phyloP scores from a whole-genome alignment of 2,797 vertebrate genomes.

The Squalus acanthias region DNA sequence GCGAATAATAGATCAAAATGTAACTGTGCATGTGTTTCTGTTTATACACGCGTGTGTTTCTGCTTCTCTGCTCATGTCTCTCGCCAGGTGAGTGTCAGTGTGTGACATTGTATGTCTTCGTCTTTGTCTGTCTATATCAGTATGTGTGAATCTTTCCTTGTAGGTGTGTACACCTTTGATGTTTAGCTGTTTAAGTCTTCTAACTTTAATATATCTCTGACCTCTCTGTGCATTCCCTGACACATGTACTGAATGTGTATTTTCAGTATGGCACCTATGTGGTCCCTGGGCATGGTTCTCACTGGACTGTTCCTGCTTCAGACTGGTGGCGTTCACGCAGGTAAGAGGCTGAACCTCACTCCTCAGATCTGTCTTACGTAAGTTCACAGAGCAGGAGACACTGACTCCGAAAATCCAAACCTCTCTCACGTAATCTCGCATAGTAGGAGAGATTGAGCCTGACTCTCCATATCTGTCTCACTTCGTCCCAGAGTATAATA shows the following conservation, averaged over 20 bases:
- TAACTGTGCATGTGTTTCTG: no score
- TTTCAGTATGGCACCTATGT: background rate
- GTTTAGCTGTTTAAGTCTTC: background rate
- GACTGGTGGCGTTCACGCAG: background rate
- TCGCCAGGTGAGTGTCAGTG: background rate
- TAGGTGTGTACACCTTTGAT: no score
- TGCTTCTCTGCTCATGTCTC: background rate
- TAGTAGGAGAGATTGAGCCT: background rate
- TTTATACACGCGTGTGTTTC: no score
- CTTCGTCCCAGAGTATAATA: background rate
- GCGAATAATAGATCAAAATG: no score
- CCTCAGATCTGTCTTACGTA: background rate
- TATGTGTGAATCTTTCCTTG: no score
- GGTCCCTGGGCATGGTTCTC: background rate
- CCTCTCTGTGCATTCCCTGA: background rate
- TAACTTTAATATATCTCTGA: background rate
- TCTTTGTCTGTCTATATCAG: background rate
- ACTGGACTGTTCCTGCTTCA: background rate
- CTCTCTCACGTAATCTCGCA: background rate
- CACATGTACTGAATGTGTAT: background rate
- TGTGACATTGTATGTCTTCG: background rate
- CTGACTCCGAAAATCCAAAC: background rate
- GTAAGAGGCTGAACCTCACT: background rate
- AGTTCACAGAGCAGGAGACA: no score
- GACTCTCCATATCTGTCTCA: background rate